Percentiles rank a stretch among this genome's conserved stretches.
Evolutionary conservation across 2,888 invertebrate species (phyloP).

Genomic region (Norana najaformis): DNA sequence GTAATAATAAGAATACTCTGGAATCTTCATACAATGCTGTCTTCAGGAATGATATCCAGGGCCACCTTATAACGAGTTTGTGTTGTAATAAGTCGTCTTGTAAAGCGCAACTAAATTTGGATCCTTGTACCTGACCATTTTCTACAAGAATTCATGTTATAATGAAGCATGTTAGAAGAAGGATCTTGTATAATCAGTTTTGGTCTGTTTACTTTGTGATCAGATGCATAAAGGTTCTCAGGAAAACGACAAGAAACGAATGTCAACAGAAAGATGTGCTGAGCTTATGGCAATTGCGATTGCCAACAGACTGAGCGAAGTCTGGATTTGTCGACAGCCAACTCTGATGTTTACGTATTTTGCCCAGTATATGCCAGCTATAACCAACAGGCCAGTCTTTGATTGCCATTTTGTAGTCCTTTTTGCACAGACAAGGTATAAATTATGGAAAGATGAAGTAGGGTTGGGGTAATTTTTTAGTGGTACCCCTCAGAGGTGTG

Average conservation of each 20-base stretch:
- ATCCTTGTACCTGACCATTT: background rate
- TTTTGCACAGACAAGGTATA: background rate
- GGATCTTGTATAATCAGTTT: background rate
- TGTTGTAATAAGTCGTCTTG: background rate
- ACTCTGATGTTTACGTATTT: constrained; percentile 69
- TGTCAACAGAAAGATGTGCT: constrained; percentile 66
- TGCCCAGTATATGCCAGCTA: constrained; percentile 68
- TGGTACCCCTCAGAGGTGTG: background rate
- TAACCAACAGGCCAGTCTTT: constrained; percentile 48
- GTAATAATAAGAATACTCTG: too few relatives aligned
- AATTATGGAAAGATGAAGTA: background rate
- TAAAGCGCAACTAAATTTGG: background rate
- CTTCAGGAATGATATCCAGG: too few relatives aligned
- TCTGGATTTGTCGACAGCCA: constrained; percentile 75
- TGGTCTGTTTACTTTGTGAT: background rate
- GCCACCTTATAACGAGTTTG: too few relatives aligned
- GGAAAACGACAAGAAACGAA: constrained; percentile 50
- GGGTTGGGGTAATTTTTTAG: background rate
- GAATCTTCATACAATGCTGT: too few relatives aligned
- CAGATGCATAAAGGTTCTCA: constrained; percentile 27
- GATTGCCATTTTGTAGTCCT: background rate
- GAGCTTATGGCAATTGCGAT: constrained; percentile 65
- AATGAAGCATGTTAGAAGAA: too few relatives aligned
- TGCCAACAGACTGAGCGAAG: constrained; percentile 67
- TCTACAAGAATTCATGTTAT: too few relatives aligned